Evolutionary conservation across 2,797 vertebrate genomes (phyloP).

Genomic region (Danio aesculapii): DNA sequence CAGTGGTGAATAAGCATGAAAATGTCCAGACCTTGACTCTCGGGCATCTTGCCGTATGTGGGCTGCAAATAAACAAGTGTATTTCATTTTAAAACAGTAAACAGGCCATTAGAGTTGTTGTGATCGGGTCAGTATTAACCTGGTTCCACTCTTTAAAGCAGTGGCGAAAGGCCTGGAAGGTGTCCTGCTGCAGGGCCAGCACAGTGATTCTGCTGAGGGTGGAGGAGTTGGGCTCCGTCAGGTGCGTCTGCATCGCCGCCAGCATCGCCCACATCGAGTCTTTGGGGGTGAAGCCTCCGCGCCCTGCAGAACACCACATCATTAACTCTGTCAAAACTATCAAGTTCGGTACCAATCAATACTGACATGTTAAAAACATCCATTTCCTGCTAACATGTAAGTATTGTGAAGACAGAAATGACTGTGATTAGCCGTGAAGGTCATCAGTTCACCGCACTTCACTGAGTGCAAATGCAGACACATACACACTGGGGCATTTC

Average conservation of each 20-base stretch:
- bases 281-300: constrained; percentile 53
- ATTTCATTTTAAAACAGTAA: background rate
- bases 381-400: too few species aligned
- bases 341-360: too few species aligned
- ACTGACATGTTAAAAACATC: too few species aligned
- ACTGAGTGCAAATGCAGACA: too few species aligned
- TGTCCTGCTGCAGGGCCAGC: constrained; percentile 62
- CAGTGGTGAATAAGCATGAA: background rate
- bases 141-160: constrained; percentile 52
- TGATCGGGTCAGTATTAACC: constrained; percentile 41
- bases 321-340: too few species aligned
- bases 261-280: constrained; percentile 63
- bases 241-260: constrained; percentile 61
- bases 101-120: background rate
- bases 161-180: constrained; percentile 45
- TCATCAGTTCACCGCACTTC: too few species aligned
- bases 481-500: too few species aligned
- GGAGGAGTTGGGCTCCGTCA: constrained; percentile 42
- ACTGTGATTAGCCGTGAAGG: too few species aligned
- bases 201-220: constrained; percentile 58
- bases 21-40: constrained; percentile 59
- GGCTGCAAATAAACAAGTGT: constrained; percentile 22
- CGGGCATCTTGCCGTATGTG: constrained; percentile 30
- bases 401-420: too few species aligned
- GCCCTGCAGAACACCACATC: constrained; percentile 53